A percentile compares a stretch with the other conserved stretches of the same genome.
phyloP scores from a whole-genome alignment of 2,888 invertebrate genomes.

The Macrophya annulata region DNA sequence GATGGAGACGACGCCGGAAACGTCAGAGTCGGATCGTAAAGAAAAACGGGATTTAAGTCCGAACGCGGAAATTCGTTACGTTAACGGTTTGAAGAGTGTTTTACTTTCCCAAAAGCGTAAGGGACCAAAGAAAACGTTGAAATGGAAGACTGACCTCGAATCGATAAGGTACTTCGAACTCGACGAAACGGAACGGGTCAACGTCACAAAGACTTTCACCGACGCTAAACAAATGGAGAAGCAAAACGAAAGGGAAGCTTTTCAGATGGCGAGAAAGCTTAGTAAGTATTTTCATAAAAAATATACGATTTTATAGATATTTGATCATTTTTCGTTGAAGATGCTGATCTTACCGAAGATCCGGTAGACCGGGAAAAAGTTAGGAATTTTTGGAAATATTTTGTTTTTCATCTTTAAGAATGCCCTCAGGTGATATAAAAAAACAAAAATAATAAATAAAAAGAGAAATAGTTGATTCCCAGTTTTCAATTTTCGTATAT shows the following conservation, averaged over 20 bases:
- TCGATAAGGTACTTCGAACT: conserved; percentile 95
- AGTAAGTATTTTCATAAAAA: conserved; percentile 78
- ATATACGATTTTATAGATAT: not conserved
- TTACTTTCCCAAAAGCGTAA: conserved; percentile 88
- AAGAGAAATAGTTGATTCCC: not conserved
- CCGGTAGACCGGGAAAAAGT: not conserved
- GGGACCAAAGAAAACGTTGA: conserved; percentile 90
- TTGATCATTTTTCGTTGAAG: not conserved
- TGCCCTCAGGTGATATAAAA: not conserved
- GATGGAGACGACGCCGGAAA: conserved; percentile 68
- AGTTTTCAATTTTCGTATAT: not conserved
- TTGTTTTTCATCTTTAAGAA: no score
- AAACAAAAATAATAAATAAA: no score
- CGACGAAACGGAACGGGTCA: conserved; percentile 97
- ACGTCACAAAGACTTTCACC: conserved; percentile 94
- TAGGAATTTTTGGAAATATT: not conserved
- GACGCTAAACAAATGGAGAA: conserved; percentile 96
- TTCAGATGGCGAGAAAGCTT: conserved; percentile 89
- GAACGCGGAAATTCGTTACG: conserved; percentile 64
- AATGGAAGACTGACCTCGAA: conserved; percentile 93
- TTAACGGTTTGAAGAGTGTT: conserved; percentile 88
- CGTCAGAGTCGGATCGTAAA: conserved; percentile 65
- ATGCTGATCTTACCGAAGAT: not conserved
- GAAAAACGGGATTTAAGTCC: conserved; percentile 60
- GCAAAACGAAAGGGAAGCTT: conserved; percentile 91